Base-by-base conservation (phyloP, 2,113 vertebrate genomes). In the Psephotus haematonotus region DNA sequence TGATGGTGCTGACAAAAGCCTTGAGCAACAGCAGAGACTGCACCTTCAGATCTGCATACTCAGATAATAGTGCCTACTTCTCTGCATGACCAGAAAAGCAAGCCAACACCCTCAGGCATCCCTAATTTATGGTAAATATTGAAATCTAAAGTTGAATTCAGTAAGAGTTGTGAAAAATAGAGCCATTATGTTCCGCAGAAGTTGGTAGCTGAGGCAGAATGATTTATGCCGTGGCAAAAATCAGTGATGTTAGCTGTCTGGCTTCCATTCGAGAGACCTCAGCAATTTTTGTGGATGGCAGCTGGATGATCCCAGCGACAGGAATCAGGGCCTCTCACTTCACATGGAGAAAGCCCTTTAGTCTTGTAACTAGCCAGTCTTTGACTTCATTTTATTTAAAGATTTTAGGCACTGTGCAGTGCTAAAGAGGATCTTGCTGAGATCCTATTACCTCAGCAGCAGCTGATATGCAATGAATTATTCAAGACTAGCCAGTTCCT, bases 381-480 rank as follows among this genome's bases (percentile, higher is more conserved):
- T 71, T 71, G 44, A 69, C 80, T 92, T 83, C 16, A 76, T 94
- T 92, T 95, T 93, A 59, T 85, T 91, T 95, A 83, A 93, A 82
- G 72, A 93, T 80, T 95, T 95, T 91, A 89, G 86, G 67, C 93
- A 50, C 65, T 91, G n/a, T 91, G 33, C 64, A 41, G 86, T 53
- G 64, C 80, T 88, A 63, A 91, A 90, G 80, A 77, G 83, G 47
- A 68, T 90, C 88, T 95, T 92, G 80, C 95, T 96, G 96, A 88
- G 91, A 85, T 97, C 86, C 84, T 94, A 52, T 97, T 97, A 95
- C 96, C 82, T 91, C 93, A 96, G 43, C 75, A 95, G 84, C 95
- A 95, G 91, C 91, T 94, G 93, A 96, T 94, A 83, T 23, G 31
- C 69, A 90, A 95, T 97, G 88, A 97, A 97, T 97, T 97, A 97